These are phyloP conservation scores for Myotis lucifugus DNA, from an alignment of 2,113 vertebrate genomes.

Conservation along the genomic window DNA sequence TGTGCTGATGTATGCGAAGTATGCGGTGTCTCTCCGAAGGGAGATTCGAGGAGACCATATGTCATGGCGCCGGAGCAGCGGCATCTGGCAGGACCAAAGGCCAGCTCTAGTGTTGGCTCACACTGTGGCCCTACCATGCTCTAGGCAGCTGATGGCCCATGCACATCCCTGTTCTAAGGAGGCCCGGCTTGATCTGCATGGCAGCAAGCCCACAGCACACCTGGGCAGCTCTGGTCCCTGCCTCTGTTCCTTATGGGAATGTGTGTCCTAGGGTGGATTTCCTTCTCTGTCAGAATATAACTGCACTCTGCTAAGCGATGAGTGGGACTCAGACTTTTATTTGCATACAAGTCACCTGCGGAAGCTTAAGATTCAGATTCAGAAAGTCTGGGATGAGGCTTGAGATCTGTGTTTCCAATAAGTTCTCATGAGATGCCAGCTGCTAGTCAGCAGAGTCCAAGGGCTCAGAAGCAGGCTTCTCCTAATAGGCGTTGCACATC, in stretches of 20 bases:
- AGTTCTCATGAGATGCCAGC: background rate
- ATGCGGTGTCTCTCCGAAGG: background rate
- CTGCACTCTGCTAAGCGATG: background rate
- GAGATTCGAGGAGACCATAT: background rate
- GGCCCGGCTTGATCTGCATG: rapidly evolving
- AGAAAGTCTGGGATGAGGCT: background rate
- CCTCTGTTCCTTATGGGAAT: background rate
- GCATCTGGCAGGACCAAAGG: background rate
- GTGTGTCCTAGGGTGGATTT: background rate
- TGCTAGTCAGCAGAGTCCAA: background rate
- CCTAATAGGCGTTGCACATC: background rate
- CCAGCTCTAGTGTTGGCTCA: background rate
- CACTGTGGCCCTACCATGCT: background rate
- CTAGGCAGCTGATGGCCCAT: background rate
- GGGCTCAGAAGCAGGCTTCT: background rate
- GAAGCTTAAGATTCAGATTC: background rate
- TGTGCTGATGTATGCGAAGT: background rate
- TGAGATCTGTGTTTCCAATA: background rate
- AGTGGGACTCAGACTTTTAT: background rate
- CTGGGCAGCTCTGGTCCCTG: background rate
- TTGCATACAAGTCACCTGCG: background rate
- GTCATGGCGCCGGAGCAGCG: background rate
- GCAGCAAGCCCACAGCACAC: background rate
- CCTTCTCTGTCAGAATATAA: background rate
- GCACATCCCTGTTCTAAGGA: background rate